Evolutionary conservation across 2,797 vertebrate genomes (phyloP), one percentile per base, ranked within the genome.

Genomic region (Gallinago solitaria): DNA sequence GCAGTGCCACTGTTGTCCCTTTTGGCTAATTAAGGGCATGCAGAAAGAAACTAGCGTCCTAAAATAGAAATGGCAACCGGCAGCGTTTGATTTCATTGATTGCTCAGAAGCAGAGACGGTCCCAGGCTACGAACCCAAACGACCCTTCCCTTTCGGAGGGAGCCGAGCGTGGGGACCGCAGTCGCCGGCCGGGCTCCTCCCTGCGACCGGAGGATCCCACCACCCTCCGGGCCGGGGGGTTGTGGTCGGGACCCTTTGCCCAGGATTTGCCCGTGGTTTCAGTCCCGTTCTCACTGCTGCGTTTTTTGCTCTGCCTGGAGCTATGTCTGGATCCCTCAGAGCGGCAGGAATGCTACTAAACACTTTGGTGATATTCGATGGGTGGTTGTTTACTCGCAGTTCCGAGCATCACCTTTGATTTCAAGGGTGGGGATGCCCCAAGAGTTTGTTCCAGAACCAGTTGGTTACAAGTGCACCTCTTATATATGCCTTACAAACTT

Each of bases 401-500:
- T 96, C 94, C 93, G 81, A 97, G 96, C 76, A 86, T 96, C 96
- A 57, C 86, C 96, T 95, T 96, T 97, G 97, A 96, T 97, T 97
- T 97, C 77, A 95, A 96, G 94, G 97, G 97, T 96, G 83, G 41
- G 63, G 89, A 96, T 95, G 89, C 95, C 94, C 95, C 93, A 95
- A 97, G 92, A 97, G 95, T 98, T 98, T 98, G 98, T 98, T 98
- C 98, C 98, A 98, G 98, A 98, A 98, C 98, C 98, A 98, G 98
- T 98, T 98, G 98, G 98, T 99, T 98, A 98, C 98, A 99, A 99
- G 98, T 98, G 99, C 99, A 99, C 98, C 99, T 99, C 99, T 98
- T 95, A 98, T 98, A 95, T 98, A 99, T 99, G 99, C 99, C 99
- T 99, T 99, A 99, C 98, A 99, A 98, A 98, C 99, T 99, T 98